Base-by-base conservation (phyloP, 64 coral and sea anemone genomes). In the Platygyra sinensis region DNA sequence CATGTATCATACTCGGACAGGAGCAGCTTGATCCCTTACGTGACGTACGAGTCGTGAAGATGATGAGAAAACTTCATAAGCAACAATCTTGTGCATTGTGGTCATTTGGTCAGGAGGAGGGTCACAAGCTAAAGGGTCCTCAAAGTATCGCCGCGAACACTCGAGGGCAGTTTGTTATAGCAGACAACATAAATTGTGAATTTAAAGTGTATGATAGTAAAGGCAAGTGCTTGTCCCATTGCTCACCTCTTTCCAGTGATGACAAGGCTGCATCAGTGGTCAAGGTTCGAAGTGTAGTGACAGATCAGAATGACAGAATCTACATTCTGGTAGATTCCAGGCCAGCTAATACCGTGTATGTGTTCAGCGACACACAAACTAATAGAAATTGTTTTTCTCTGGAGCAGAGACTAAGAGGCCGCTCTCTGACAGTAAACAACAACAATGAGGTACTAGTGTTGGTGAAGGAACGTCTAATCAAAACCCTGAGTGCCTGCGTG, bases 351-450 rank as follows among this genome's bases (percentile, higher is more conserved):
- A 27, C 65, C 11, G 25, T 24, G 22, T 69, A 69, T 27, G 25
- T 62, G 15, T 32, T 3, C 31, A 31, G 24, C 80, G 31, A 8
- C 60, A 67, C 10, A 25, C 22, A 27, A 28, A 10, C 3, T 7
- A n/a, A n/a, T n/a, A n/a, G 20, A 10, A 69, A 3, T 16, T 67
- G 31, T 22, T 69, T 91, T 78, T 18, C 10, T 67, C 33, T 89
- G 27, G 22, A 20, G n/a, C 16, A 46, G 3, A 16, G 51, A 28
- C 36, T 11, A 50, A 18, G 65, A 13, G 75, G 31, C 14, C 49
- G 46, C 76, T 14, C 13, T 74, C 2, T 93, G 85, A 51, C 64
- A 20, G 74, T 93, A 24, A 93, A 32, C 57, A 63, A 83, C 14
- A 77, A 73, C 17, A 72, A 55, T 17, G 25, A 93, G 14, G 20